Percentiles rank a stretch among this genome's conserved stretches.
phyloP scores from a whole-genome alignment of 2,888 invertebrate genomes.

The Drosophila recens region DNA sequence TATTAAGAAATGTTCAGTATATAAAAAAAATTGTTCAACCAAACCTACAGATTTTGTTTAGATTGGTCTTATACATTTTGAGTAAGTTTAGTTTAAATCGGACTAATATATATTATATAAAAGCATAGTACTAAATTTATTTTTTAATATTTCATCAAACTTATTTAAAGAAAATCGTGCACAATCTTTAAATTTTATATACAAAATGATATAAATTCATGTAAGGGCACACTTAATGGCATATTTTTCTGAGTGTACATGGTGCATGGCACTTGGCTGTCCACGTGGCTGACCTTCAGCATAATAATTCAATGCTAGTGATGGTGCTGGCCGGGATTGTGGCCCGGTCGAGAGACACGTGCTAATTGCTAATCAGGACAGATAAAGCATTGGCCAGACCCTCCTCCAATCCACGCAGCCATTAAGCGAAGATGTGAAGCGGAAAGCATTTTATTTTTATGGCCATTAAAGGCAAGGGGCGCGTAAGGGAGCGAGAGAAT shows the following conservation, averaged over 20 bases:
- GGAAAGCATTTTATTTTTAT: conserved; percentile 61
- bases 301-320: conserved; percentile 72
- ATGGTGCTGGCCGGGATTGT: conserved; percentile 24
- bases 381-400: conserved; percentile 52
- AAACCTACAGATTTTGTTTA: no score
- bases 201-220: no score
- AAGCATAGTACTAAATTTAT: no score
- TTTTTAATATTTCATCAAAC: no score
- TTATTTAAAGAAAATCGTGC: no score
- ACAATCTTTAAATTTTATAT: no score
- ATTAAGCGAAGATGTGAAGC: conserved; percentile 59
- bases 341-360: conserved; percentile 63
- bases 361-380: conserved; percentile 76
- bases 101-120: no score
- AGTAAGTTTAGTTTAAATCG: no score
- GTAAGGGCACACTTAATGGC: no score
- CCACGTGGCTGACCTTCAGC: conserved; percentile 71
- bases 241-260: background rate
- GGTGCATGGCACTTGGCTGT: conserved; percentile 32
- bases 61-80: no score
- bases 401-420: conserved; percentile 17
- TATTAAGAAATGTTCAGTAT: no score
- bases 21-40: no score
- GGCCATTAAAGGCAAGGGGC: conserved; percentile 14
- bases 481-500: background rate